Conservation (phyloP, 2,888 invertebrate species). For the Cryptocephalus primarius region DNA sequence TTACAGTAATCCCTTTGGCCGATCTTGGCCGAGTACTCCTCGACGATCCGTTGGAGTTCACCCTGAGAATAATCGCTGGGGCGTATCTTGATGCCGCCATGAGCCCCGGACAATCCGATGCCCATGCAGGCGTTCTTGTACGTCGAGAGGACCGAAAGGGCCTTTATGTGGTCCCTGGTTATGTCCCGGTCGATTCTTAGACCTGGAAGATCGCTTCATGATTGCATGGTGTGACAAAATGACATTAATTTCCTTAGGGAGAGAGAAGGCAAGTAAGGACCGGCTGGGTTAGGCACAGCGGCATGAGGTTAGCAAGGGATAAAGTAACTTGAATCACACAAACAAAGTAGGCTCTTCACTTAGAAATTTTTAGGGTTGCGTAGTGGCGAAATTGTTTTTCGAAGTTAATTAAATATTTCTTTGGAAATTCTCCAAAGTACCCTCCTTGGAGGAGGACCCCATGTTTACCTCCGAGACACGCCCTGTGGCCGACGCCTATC, state of each 20-base stretch:
- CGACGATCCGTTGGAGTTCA: slow-evolving; percentile 26
- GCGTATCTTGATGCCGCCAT: slow-evolving; percentile 29
- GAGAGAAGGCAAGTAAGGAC: not conserved
- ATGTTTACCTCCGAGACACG: slow-evolving; percentile 20
- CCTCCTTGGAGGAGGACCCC: too few relatives aligned
- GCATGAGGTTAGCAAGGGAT: too few relatives aligned
- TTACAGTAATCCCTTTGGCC: slow-evolving; percentile 20
- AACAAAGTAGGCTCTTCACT: too few relatives aligned
- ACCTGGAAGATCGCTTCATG: slow-evolving; percentile 20
- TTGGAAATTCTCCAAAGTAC: too few relatives aligned
- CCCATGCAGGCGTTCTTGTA: slow-evolving; percentile 30
- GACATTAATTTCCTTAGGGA: too few relatives aligned
- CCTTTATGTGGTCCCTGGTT: slow-evolving; percentile 29
- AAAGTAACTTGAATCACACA: too few relatives aligned
- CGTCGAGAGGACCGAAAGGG: slow-evolving; percentile 26
- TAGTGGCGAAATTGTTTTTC: too few relatives aligned
- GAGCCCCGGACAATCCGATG: slow-evolving; percentile 27
- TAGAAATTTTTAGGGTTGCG: too few relatives aligned
- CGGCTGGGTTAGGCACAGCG: not conserved
- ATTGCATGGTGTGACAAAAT: not conserved
- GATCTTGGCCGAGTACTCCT: slow-evolving; percentile 21
- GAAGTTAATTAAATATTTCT: too few relatives aligned
- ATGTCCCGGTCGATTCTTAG: slow-evolving; percentile 24
- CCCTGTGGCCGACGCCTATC: slow-evolving; percentile 6
- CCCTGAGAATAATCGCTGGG: slow-evolving; percentile 20